Evolutionary conservation across 2,797 vertebrate species (phyloP), one percentile per base, ranked within the genome.

Genomic region (Paratrypauchen microcephalus): DNA sequence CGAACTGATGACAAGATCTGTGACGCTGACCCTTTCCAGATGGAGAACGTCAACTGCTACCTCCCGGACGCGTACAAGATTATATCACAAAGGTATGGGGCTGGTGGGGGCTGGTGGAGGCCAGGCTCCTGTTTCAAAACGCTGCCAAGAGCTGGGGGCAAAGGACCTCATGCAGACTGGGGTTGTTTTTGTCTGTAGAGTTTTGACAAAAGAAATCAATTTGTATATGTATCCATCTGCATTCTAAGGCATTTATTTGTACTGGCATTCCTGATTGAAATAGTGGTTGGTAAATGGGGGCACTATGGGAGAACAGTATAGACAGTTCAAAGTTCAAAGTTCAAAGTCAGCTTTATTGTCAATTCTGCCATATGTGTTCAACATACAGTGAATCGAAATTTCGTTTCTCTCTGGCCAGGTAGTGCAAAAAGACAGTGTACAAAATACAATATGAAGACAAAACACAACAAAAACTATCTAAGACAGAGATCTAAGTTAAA

Each of bases 1-100:
- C 95, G 98, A 65, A 99, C 98, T 7, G 98, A 99, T 13, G 95
- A 99, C 95, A 99, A 99, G 94, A 99, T 99, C 85, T 99, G 98
- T 67, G 98, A 99, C 70, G 97, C 98, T 64, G 98, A 99, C 92
- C 97, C 97, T 0, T 98, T 98, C 94, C 97, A 99, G 93, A 99
- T 99, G 98, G 98, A 99, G 90, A 99, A 99, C 81, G 95, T 95
- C 77, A 96, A 99, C 86, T 99, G 98, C 93, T 99, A 99, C 95
- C 97, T 99, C 88, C 97, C 98, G 61, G 98, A 99, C 6, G 97
- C 98, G 90, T 98, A 97, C 94, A 99, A 99, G 94, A 99, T 99
- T 82, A 98, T 98, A 95, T 98, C 97, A 86, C 97, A 99, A 92
- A 98, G 97, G 97, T 99, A 95, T 92, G 83, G 70, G 9, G 8